Evolutionary conservation across 2,113 vertebrate genomes (phyloP), one percentile per base, ranked within the genome.

Genomic region (Aramus guarauna): DNA sequence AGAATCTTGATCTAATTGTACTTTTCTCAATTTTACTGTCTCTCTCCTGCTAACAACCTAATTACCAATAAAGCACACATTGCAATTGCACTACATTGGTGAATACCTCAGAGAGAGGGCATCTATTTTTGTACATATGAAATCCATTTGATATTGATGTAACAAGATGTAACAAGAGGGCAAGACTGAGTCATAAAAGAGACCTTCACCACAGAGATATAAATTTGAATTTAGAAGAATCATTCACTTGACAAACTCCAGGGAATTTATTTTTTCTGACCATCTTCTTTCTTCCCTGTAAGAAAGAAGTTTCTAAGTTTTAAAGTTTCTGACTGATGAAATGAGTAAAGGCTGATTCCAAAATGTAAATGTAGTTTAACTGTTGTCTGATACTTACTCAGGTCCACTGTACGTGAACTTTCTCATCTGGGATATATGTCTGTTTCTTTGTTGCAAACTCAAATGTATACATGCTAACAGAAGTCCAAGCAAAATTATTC

Each of bases 131-230:
- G 37, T 34, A 68, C 17, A 15, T 60, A 59, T 21, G 21, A 92
- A 93, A 88, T 53, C 53, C 23, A 60, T 63, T 90, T 0, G 1
- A 47, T 88, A 72, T 52, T 76, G 56, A 71, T 80, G 26, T 52
- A 93, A 90, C 34, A 56, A 56, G 52, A 80, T 50, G 19, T 45
- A 93, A 85, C 37, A 82, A 75, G 56, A 71, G 37, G 60, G 22
- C 34, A 88, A 62, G 27, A 77, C 22, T 82, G 60, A 96, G 56
- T 90, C 74, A 85, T 69, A 78, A 83, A 91, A 74, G 47, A 84
- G 39, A 81, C 21, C n/a, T 92, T 92, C 27, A 52, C 41, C 23
- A 34, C 8, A 81, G 37, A 93, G 39, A 64, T 48, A 87, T 16
- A 78, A 37, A 53, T 78, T 56, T 81, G 67, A 79, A 74, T 88